A percentile compares a stretch with the other conserved stretches of the same genome.
phyloP scores from a whole-genome alignment of 2,888 invertebrate species.

The Lagria hirta region DNA sequence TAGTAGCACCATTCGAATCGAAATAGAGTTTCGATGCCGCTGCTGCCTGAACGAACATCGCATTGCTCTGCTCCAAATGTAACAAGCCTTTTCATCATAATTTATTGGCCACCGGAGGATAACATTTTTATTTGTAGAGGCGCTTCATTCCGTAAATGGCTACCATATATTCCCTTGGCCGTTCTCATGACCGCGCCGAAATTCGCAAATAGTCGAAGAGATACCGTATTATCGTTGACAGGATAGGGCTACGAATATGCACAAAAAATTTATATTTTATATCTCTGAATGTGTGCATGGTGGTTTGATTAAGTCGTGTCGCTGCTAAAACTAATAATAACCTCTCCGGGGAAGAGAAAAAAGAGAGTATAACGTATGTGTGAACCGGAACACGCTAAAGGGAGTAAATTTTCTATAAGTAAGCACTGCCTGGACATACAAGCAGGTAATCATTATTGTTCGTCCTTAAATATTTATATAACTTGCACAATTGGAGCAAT shows the following conservation, averaged over 20 bases:
- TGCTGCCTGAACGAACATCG: slow-evolving; percentile 29
- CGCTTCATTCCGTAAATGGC: slow-evolving; percentile 49
- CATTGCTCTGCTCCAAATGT: slow-evolving; percentile 34
- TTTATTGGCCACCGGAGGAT: slow-evolving; percentile 48
- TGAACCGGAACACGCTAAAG: too few species aligned
- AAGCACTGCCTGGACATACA: too few species aligned
- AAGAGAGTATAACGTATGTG: too few species aligned
- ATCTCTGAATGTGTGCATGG: too few species aligned
- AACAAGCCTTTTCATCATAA: slow-evolving; percentile 49
- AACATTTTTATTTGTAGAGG: slow-evolving; percentile 50
- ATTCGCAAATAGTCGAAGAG: slow-evolving; percentile 44
- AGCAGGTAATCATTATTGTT: too few species aligned
- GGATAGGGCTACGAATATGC: slow-evolving; percentile 15
- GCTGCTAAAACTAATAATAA: too few species aligned
- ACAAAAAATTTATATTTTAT: slow-evolving; percentile 8
- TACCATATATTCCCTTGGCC: slow-evolving; percentile 43
- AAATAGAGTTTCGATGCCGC: slow-evolving; percentile 36
- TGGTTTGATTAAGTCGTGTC: too few species aligned
- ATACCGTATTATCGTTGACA: slow-evolving; percentile 38
- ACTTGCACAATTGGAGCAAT: too few species aligned
- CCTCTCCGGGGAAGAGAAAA: too few species aligned
- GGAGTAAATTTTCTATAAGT: too few species aligned
- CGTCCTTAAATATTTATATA: too few species aligned
- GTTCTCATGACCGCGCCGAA: slow-evolving; percentile 42
- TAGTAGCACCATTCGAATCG: slow-evolving; percentile 30